Evolutionary conservation across 1,140 invertebrate species (phyloP), one percentile per base, ranked within the genome.

Genomic region (Colletes latitarsis): DNA sequence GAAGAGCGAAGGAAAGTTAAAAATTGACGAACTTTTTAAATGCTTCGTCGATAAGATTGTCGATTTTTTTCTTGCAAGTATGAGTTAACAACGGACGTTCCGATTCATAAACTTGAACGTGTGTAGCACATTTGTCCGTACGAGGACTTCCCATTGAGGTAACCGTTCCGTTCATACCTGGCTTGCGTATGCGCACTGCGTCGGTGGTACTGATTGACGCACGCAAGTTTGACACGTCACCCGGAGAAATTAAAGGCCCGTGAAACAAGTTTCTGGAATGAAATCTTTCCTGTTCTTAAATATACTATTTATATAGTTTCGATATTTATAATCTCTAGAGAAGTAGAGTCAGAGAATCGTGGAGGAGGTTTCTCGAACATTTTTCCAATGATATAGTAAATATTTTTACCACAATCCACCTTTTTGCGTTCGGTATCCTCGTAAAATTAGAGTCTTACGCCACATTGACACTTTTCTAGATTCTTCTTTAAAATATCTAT

Each of bases 151-250:
- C 68, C 68, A 70, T 70, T 70, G 21, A 69, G 41, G 52, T 55
- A 9, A 6, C 52, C 52, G 30, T 70, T 49, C 49, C 55, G 70
- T 43, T 60, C 57, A 60, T 72, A 72, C 30, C 70, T 72, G 55
- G 5, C 21, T 21, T n/a, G 30, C 49, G 57, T 41, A 17, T 70
- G 68, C 68, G 68, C 21, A 21, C 5, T 12, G 21, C 6, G 17
- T 8, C 2, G 2, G 30, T 6, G 2, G 68, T 53, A 15, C 19
- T 57, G 49, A 57, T 53, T 55, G 30, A 41, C 53, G 6, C 30
- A 9, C 8, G 8, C 17, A 55, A 15, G 21, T 70, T 17, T 41
- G 39, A 55, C 43, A 49, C 64, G 43, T 21, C 43, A 52, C 43
- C 21, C 43, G 64, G 19, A 4, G 8, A 49, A 12, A 21, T n/a